phyloP scores from a whole-genome alignment of 2,113 vertebrate species.

The Zosterops lateralis region DNA sequence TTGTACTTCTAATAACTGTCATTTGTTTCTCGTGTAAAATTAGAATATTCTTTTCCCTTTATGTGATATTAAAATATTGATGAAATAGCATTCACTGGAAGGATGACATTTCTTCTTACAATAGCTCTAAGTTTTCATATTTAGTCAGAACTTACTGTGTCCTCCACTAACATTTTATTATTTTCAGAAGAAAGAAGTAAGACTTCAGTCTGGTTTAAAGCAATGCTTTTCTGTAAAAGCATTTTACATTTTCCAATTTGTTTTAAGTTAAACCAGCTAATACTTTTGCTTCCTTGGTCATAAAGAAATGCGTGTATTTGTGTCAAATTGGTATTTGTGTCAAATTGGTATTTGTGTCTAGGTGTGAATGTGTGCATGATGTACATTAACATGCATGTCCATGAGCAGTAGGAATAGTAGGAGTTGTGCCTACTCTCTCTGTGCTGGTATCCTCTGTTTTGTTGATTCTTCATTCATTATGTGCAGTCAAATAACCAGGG shows the following conservation, averaged over 20 bases:
- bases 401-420: not conserved
- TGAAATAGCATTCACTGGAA: not conserved
- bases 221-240: not conserved
- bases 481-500: not conserved
- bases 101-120: not conserved
- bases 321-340: not conserved
- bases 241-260: not conserved
- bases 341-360: not conserved
- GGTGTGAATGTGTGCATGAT: not conserved
- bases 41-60: not conserved
- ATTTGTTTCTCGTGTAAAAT: constrained; percentile 18
- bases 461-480: not conserved
- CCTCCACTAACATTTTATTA: not conserved
- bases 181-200: not conserved
- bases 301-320: not conserved
- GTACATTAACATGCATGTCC: not conserved
- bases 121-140: not conserved
- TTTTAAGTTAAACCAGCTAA: not conserved
- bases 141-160: not conserved
- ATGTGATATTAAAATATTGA: constrained; percentile 1
- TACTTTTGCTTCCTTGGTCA: not conserved
- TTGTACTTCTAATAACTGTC: not conserved
- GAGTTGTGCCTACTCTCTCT: not conserved
- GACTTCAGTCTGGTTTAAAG: not conserved
- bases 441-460: not conserved